Base-by-base conservation (phyloP, 1,140 invertebrate genomes). In the Choristoneura fumiferana region DNA sequence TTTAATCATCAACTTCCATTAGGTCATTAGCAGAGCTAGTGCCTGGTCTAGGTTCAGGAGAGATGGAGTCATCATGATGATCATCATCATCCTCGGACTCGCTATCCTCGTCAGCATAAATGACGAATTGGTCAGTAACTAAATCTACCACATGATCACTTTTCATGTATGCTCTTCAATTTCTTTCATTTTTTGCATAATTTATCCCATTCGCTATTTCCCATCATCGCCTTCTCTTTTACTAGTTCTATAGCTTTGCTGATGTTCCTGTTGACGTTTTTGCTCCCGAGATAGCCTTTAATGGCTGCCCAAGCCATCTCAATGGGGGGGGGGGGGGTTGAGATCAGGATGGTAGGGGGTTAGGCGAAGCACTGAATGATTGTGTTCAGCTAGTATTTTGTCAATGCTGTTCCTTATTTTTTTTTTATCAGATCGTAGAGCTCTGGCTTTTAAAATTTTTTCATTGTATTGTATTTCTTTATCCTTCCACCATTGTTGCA, bases 381-480 rank as follows among this genome's bases (percentile, higher is more conserved):
- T 52, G 6, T 60, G n/a, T 39, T 64, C 54, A n/a, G 14, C 13
- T 9, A 69, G 12, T 35, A 65, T 57, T 22, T 9, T 15, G 22
- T 69, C 62, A 22, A 69, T 62, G n/a, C 9, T 54, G n/a, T 33
- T 10, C 62, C 54, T 60, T 62, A 65, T 22, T 62, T 13, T n/a
- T 5, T 14, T 49, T 38, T 35, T n/a, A 68, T 62, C 49, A 64
- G 54, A 8, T 60, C 52, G 29, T 62, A 62, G n/a, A 62, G 17
- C n/a, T 38, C 60, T 15, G 1, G 62, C 57, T 52, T 65, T 69
- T 15, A 49, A 39, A 33, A 53, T 49, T 38, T 34, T 36, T 38
- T 33, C 54, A 14, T 34, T 18, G 39, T 35, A 65, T 8, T 8
- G 6, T 8, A 69, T 65, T 9, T 34, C 36, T 39, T 65, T 65